A percentile compares a stretch with the other conserved stretches of the same genome.
Evolutionary conservation across 2,797 vertebrate species (phyloP).

Genomic region (Mustela erminea): DNA sequence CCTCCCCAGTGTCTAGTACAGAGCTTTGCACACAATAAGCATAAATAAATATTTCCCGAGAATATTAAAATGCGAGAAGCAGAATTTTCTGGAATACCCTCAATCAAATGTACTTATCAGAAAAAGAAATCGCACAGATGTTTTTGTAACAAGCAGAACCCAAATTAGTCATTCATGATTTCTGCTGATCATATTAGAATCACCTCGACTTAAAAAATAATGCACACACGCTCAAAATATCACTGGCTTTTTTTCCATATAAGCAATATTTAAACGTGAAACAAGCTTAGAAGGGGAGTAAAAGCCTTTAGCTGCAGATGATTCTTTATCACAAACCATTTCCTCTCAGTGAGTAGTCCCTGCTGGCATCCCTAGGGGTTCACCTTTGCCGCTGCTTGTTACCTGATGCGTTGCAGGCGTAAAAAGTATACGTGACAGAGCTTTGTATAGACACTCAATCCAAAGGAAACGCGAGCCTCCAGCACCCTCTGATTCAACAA

Average conservation of each 20-base stretch:
- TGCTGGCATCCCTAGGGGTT: conserved; percentile 17
- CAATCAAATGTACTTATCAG: conserved; percentile 79
- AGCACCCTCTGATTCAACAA: conserved; percentile 68
- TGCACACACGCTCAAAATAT: conserved; percentile 46
- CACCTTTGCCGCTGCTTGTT: conserved; percentile 45
- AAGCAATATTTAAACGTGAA: conserved; percentile 68
- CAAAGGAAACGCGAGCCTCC: conserved; percentile 50
- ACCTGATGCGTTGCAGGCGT: background rate
- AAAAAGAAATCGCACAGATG: conserved; percentile 82
- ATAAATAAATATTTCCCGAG: conserved; percentile 57
- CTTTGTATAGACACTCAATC: background rate
- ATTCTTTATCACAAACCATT: conserved; percentile 46
- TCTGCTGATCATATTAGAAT: conserved; percentile 82
- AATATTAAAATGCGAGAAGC: conserved; percentile 73
- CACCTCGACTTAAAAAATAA: conserved; percentile 72
- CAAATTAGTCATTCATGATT: conserved; percentile 82
- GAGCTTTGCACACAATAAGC: conserved; percentile 46
- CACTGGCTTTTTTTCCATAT: conserved; percentile 37
- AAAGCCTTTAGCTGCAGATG: conserved; percentile 46
- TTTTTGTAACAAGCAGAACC: conserved; percentile 75
- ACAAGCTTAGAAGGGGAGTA: background rate
- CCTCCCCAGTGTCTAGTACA: background rate
- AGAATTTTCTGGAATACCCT: conserved; percentile 76
- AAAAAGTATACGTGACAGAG: conserved; percentile 1
- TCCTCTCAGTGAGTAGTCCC: background rate